These are phyloP conservation scores for Ageneiosus marmoratus DNA, from an alignment of 2,113 vertebrate genomes.

Conservation along the genomic window DNA sequence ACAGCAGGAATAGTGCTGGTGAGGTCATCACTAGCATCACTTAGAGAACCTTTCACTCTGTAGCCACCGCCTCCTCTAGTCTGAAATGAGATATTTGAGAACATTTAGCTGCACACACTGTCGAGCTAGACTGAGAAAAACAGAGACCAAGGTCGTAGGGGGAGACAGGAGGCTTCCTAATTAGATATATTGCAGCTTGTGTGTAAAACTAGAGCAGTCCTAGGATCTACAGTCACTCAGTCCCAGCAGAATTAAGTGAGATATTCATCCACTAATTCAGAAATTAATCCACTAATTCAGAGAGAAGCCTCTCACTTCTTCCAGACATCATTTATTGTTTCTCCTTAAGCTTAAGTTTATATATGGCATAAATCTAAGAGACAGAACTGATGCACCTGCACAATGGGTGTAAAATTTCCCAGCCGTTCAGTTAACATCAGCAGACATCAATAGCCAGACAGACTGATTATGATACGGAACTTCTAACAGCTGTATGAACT, in stretches of 20 bases:
- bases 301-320: slow-evolving; percentile 13
- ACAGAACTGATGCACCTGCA: slow-evolving; percentile 3
- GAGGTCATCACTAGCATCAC: slow-evolving; percentile 9
- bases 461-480: slow-evolving; percentile 29
- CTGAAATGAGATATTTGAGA: slow-evolving; percentile 53
- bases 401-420: slow-evolving; percentile 24
- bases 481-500: slow-evolving; percentile 40
- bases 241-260: slow-evolving; percentile 55
- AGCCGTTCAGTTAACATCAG: slow-evolving; percentile 20
- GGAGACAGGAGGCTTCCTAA: slow-evolving; percentile 40
- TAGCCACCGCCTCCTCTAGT: slow-evolving; percentile 35
- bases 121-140: slow-evolving; percentile 18
- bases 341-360: background rate
- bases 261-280: slow-evolving; percentile 66
- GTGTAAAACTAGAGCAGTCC: slow-evolving; percentile 15
- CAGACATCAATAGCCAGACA: slow-evolving; percentile 45
- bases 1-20: background rate
- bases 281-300: background rate
- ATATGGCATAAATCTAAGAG: background rate
- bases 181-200: slow-evolving; percentile 36
- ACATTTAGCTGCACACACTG: slow-evolving; percentile 32
- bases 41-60: slow-evolving; percentile 17
- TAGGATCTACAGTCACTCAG: background rate
- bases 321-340: background rate
- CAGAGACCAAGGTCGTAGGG: slow-evolving; percentile 43